Evolutionary conservation across 2,888 invertebrate genomes (phyloP).

Genomic region (Lasioglossum villosulum): DNA sequence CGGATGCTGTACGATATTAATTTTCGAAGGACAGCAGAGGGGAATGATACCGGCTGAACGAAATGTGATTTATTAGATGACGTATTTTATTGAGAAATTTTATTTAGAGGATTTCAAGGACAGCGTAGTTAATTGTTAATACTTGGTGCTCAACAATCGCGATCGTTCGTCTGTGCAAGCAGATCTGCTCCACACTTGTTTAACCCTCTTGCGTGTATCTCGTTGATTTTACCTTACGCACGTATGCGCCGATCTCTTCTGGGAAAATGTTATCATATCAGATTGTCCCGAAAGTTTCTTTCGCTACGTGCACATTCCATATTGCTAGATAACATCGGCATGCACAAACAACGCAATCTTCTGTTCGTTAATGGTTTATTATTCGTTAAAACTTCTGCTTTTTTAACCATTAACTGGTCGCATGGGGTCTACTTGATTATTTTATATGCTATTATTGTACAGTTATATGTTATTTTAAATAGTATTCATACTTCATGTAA

Average conservation of each 20-base stretch:
- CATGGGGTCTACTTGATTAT: too few relatives aligned
- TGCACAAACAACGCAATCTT: too few relatives aligned
- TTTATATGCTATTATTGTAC: too few relatives aligned
- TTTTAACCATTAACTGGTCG: too few relatives aligned
- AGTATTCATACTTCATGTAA: too few relatives aligned
- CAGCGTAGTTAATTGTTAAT: constrained; percentile 35
- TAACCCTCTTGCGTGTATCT: neutral
- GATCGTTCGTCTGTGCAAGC: constrained; percentile 24
- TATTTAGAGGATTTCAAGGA: neutral
- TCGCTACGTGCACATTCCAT: too few relatives aligned
- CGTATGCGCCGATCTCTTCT: neutral
- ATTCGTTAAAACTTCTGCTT: too few relatives aligned
- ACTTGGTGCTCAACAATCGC: constrained; percentile 46
- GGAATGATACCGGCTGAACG: neutral
- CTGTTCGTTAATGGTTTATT: too few relatives aligned
- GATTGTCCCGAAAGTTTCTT: too few relatives aligned
- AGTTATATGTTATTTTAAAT: too few relatives aligned
- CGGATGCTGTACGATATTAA: neutral
- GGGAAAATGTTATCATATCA: neutral
- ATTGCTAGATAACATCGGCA: too few relatives aligned
- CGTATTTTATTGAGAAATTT: neutral
- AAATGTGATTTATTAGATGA: constrained; percentile 5
- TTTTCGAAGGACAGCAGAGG: neutral
- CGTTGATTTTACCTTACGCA: neutral
- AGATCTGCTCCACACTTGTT: constrained; percentile 9